Evolutionary conservation across 2,888 invertebrate species (phyloP).

Genomic region (Belgica antarctica): DNA sequence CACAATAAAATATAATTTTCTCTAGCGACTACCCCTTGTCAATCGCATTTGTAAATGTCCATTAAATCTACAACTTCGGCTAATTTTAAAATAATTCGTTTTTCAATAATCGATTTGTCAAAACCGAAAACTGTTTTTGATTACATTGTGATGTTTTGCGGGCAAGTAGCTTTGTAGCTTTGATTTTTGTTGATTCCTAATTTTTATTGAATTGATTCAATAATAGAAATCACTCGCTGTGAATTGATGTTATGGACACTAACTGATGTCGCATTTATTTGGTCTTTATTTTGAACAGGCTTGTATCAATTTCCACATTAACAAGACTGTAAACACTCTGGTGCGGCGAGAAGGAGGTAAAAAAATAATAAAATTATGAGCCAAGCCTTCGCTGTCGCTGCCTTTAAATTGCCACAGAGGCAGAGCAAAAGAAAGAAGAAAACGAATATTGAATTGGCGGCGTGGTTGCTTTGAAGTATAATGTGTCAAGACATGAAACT

Average conservation of each 20-base stretch:
- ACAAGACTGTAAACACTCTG: constrained; percentile 31
- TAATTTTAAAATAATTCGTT: too few species aligned
- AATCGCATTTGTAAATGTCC: too few species aligned
- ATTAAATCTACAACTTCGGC: too few species aligned
- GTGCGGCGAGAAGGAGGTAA: not conserved
- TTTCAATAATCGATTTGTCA: constrained; percentile 37
- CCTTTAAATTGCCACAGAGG: not conserved
- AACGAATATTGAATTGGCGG: constrained; percentile 7
- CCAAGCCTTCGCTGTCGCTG: constrained; percentile 22
- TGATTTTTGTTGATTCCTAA: too few species aligned
- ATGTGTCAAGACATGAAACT: constrained; percentile 44
- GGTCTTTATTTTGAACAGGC: not conserved
- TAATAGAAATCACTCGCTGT: constrained; percentile 42
- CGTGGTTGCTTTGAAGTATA: constrained; percentile 31
- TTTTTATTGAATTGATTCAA: not conserved
- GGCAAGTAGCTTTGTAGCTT: constrained; percentile 30
- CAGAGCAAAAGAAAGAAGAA: not conserved
- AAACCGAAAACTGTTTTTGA: not conserved
- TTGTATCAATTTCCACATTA: constrained; percentile 42
- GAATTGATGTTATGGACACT: constrained; percentile 31
- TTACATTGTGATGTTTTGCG: not conserved
- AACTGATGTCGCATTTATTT: constrained; percentile 34
- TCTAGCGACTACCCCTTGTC: too few species aligned
- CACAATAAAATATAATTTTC: too few species aligned
- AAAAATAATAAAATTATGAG: constrained; percentile 11